Conservation (phyloP, 2,888 invertebrate genomes). For the Aspidapion aeneum region DNA sequence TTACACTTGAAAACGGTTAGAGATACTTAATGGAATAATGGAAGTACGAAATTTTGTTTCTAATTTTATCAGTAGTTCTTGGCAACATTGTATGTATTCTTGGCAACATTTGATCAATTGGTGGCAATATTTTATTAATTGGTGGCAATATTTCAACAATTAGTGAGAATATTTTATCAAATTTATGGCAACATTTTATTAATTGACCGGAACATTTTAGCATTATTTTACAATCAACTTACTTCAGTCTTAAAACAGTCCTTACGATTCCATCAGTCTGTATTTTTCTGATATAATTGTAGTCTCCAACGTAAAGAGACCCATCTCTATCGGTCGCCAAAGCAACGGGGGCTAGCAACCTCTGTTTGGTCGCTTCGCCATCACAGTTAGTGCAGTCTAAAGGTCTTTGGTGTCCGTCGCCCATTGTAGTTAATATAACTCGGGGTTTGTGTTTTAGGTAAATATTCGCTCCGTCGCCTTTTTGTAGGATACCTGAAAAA, state of each 20-base stretch:
- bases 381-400: constrained; percentile 80
- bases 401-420: constrained; percentile 85
- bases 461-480: constrained; percentile 95
- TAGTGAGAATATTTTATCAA: too few relatives aligned
- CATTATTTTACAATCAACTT: too few relatives aligned
- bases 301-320: constrained; percentile 92
- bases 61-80: too few relatives aligned
- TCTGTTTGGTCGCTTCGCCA: constrained; percentile 74
- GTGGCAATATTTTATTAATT: too few relatives aligned
- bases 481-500: constrained; percentile 82
- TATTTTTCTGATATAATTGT: constrained; percentile 87
- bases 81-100: too few relatives aligned
- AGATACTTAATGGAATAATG: too few relatives aligned
- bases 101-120: too few relatives aligned
- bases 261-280: constrained; percentile 79
- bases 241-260: constrained; percentile 80
- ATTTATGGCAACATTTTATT: too few relatives aligned
- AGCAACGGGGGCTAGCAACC: constrained; percentile 89
- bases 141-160: too few relatives aligned
- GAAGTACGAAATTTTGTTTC: too few relatives aligned
- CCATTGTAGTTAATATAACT: constrained; percentile 87
- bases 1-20: too few relatives aligned
- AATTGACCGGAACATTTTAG: too few relatives aligned
- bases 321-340: constrained; percentile 91
- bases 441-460: constrained; percentile 91